Percentiles rank a stretch among this genome's conserved stretches.
These are phyloP conservation scores for Ceratosolen fusciceps DNA, from an alignment of 1,140 invertebrate genomes.

Conservation along the genomic window DNA sequence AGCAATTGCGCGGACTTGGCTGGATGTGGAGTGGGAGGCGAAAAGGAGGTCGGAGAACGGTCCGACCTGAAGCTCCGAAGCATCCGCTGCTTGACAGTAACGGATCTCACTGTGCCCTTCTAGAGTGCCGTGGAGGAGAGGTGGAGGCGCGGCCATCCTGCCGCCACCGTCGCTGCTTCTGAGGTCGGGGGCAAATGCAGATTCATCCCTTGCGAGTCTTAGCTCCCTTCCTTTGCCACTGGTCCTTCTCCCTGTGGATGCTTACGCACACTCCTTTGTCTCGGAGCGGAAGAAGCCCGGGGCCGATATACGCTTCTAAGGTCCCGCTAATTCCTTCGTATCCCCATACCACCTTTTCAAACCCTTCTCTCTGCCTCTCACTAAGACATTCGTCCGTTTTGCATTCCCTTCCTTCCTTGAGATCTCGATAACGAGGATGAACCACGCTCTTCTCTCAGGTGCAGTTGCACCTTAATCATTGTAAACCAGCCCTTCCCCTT, in stretches of 20 bases:
- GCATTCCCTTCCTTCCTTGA: background rate
- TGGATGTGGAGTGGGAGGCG: conserved; percentile 44
- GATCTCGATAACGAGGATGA: background rate
- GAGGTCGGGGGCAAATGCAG: conserved; percentile 32
- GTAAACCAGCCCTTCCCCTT: too few relatives aligned
- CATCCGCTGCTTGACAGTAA: conserved; percentile 72
- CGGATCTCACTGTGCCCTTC: conserved; percentile 59
- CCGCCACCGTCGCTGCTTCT: background rate
- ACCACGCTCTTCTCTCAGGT: too few relatives aligned
- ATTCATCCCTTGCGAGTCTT: conserved; percentile 35
- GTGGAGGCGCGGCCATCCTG: conserved; percentile 24
- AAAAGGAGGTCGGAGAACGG: conserved; percentile 50
- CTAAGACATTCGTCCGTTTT: background rate
- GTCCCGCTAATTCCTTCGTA: background rate
- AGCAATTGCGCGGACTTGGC: conserved; percentile 38
- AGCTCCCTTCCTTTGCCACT: conserved; percentile 1
- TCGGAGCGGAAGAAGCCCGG: background rate
- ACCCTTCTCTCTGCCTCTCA: too few relatives aligned
- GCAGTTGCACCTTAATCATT: background rate
- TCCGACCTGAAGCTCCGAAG: conserved; percentile 38
- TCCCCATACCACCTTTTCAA: too few relatives aligned
- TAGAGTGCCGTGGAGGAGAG: conserved; percentile 43
- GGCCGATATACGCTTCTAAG: background rate
- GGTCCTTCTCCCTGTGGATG: background rate
- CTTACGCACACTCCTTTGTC: conserved; percentile 20